A percentile compares a stretch with the other conserved stretches of the same genome.
These are phyloP conservation scores for Pheucticus melanocephalus DNA, from an alignment of 2,113 vertebrate species.

Conservation along the genomic window DNA sequence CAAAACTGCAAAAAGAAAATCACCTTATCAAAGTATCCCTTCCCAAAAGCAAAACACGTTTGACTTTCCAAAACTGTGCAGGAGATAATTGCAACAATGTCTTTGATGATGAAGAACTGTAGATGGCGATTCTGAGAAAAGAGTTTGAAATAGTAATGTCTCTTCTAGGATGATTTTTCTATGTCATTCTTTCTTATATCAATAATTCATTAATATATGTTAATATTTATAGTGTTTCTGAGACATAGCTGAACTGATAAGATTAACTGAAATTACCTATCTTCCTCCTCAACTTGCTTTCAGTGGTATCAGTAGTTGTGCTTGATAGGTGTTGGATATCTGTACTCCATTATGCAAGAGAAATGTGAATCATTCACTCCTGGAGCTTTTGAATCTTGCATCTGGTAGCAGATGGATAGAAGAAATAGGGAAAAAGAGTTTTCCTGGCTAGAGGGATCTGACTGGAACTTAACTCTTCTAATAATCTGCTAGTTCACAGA, in stretches of 20 bases:
- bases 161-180: background rate
- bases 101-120: slow-evolving; percentile 4
- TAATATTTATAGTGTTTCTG: slow-evolving; percentile 25
- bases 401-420: background rate
- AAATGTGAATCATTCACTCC: background rate
- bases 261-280: slow-evolving; percentile 28
- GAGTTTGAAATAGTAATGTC: background rate
- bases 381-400: background rate
- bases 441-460: background rate
- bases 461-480: background rate
- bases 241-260: background rate
- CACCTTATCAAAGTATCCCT: background rate
- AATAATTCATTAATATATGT: slow-evolving; percentile 26
- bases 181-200: background rate
- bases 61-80: background rate
- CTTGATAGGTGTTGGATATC: background rate
- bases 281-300: background rate
- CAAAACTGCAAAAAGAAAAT: background rate
- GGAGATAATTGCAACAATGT: background rate
- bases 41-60: background rate
- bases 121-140: background rate
- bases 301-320: background rate
- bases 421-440: background rate
- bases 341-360: background rate
- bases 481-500: background rate